Conservation (phyloP, 2,888 invertebrate species). For the Oxyteleia sp. region DNA sequence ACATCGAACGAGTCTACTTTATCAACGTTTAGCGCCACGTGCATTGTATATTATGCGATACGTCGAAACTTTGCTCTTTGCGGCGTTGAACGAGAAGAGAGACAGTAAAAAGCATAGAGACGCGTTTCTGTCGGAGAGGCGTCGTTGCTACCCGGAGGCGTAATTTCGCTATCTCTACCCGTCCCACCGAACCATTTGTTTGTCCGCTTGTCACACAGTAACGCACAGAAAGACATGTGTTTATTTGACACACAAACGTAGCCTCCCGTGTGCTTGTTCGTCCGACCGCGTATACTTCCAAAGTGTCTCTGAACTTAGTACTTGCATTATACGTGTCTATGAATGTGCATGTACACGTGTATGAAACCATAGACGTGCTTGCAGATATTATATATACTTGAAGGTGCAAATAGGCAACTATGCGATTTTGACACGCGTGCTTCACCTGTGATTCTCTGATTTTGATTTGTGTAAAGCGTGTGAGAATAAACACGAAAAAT, state of each 20-base stretch:
- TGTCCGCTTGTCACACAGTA: constrained; percentile 74
- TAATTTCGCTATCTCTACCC: constrained; percentile 80
- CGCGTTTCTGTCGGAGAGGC: constrained; percentile 75
- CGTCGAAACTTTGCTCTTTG: constrained; percentile 75
- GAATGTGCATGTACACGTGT: too few species aligned
- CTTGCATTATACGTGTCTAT: constrained; percentile 6
- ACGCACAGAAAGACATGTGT: constrained; percentile 61
- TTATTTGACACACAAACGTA: constrained; percentile 42
- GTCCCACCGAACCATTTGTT: constrained; percentile 71
- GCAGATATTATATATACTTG: too few species aligned
- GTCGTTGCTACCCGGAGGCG: constrained; percentile 77
- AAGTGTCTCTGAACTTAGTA: constrained; percentile 37
- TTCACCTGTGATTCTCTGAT: too few species aligned
- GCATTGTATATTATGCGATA: constrained; percentile 51
- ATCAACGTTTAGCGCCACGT: constrained; percentile 58
- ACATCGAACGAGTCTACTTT: constrained; percentile 37
- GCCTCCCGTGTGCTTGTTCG: constrained; percentile 14
- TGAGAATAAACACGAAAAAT: too few species aligned
- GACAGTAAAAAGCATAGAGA: constrained; percentile 61
- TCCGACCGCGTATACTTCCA: background rate
- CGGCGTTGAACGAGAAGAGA: constrained; percentile 78
- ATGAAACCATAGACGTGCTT: too few species aligned
- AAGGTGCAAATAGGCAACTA: too few species aligned
- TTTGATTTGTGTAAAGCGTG: too few species aligned
- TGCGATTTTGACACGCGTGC: too few species aligned